phyloP scores from a whole-genome alignment of 2,113 vertebrate species.

The Gallinago undulata region DNA sequence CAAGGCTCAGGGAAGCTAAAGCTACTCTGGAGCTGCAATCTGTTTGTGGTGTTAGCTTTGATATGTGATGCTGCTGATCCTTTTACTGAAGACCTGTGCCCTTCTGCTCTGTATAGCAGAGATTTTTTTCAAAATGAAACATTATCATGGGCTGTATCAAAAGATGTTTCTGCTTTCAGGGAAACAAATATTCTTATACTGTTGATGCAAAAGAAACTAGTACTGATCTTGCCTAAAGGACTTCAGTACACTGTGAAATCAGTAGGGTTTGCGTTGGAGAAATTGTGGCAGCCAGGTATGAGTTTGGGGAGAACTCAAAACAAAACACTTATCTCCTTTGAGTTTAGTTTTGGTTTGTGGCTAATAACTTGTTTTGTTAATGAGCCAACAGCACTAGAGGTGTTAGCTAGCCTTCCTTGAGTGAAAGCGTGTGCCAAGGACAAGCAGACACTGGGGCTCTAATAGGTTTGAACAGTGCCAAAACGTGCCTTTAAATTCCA shows the following conservation, averaged over 20 bases:
- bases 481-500: not conserved
- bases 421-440: not conserved
- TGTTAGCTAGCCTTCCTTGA: not conserved
- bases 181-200: not conserved
- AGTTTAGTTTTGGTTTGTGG: not conserved
- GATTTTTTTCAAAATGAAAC: not conserved
- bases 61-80: not conserved
- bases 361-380: not conserved
- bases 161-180: not conserved
- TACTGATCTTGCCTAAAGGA: not conserved
- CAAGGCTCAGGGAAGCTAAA: not conserved
- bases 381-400: not conserved
- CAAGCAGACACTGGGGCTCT: not conserved
- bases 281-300: accelerated
- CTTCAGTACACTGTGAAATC: not conserved
- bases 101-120: not conserved
- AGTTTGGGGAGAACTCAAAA: not conserved
- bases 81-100: not conserved
- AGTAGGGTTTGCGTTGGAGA: not conserved
- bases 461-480: not conserved
- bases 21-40: not conserved
- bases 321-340: not conserved
- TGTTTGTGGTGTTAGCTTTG: not conserved
- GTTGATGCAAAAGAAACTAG: not conserved
- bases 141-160: not conserved